A percentile compares a stretch with the other conserved stretches of the same genome.
phyloP scores from a whole-genome alignment of 2,888 invertebrate genomes.

The Pharmacophagus antenor region DNA sequence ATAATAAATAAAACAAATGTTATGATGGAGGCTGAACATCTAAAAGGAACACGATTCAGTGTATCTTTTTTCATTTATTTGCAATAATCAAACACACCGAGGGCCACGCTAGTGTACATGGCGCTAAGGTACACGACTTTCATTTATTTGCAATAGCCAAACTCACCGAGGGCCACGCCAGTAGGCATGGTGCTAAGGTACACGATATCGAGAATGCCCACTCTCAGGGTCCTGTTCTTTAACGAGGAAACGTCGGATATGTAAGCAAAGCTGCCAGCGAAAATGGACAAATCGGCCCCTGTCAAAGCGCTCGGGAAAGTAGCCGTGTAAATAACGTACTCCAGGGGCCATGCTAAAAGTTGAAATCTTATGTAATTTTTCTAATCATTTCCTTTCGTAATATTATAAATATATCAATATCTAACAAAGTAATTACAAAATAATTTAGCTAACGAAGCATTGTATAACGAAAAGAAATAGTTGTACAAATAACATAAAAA shows the following conservation, averaged over 20 bases:
- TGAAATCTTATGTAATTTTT: constrained; percentile 13
- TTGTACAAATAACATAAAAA: too few relatives aligned
- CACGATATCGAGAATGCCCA: constrained; percentile 90
- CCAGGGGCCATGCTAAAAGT: constrained; percentile 84
- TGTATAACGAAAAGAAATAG: too few relatives aligned
- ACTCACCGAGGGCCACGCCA: constrained; percentile 87
- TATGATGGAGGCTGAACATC: too few relatives aligned
- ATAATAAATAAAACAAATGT: too few relatives aligned
- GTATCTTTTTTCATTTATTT: neutral
- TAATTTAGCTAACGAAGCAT: too few relatives aligned
- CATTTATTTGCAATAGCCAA: neutral
- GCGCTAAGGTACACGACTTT: constrained; percentile 85
- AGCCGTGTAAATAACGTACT: constrained; percentile 88
- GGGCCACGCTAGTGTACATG: constrained; percentile 90
- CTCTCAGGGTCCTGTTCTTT: constrained; percentile 86
- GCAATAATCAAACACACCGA: constrained; percentile 78
- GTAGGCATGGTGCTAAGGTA: constrained; percentile 91
- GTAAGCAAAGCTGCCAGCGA: constrained; percentile 89
- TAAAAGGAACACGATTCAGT: too few relatives aligned
- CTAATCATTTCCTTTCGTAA: neutral
- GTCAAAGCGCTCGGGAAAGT: constrained; percentile 88
- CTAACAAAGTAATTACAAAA: too few relatives aligned
- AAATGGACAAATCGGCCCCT: constrained; percentile 90
- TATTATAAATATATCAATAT: too few relatives aligned
- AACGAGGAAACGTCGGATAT: constrained; percentile 88